Evolutionary conservation across 2,113 vertebrate species (phyloP).

Genomic region (Pomatorhinus ruficollis): DNA sequence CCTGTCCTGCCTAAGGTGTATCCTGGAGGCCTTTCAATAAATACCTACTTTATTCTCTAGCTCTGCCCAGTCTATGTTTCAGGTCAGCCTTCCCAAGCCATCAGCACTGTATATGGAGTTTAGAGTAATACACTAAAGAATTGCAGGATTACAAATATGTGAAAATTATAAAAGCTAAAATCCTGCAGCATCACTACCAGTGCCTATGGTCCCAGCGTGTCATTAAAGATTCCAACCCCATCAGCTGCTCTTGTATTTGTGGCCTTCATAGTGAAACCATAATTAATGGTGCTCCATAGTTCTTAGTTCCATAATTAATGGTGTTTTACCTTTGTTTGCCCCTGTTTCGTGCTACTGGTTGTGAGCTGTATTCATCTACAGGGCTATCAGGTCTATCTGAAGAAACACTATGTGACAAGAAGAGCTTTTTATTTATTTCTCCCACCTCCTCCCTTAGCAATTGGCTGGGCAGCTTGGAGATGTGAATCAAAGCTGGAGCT

Average conservation of each 20-base stretch:
- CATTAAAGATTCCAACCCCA: neutral
- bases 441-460: neutral
- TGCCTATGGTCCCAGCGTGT: neutral
- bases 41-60: too few species aligned
- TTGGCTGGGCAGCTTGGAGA: slow-evolving; percentile 19
- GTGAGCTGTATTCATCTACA: neutral
- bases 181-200: neutral
- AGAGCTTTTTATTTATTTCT: neutral
- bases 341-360: neutral
- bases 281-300: neutral
- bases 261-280: neutral
- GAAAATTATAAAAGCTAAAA: neutral
- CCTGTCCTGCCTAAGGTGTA: too few species aligned
- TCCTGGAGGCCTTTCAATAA: too few species aligned
- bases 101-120: neutral
- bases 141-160: neutral
- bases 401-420: neutral
- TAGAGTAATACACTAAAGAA: neutral
- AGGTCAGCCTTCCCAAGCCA: too few species aligned
- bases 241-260: neutral
- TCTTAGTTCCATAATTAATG: neutral
- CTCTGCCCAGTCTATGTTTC: too few species aligned
- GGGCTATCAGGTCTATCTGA: neutral
- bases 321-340: neutral
- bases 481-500: slow-evolving; percentile 46